Conservation (phyloP, 2,888 invertebrate species). For the Agonopterix alstromeriana region DNA sequence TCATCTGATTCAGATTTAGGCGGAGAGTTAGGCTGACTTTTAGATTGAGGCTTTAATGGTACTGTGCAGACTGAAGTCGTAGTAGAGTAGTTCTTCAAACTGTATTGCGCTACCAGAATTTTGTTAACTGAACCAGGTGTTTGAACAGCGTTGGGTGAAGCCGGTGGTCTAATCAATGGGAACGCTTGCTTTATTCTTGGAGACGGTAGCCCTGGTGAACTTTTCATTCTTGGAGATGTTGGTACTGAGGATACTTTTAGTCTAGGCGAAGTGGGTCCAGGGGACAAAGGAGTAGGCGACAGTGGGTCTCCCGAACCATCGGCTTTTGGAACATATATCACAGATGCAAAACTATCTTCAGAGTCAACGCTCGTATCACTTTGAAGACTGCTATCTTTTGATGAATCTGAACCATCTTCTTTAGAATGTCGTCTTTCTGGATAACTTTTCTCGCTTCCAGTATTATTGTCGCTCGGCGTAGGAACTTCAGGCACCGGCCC, state of each 20-base stretch:
- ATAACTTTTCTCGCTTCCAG: conserved; percentile 55
- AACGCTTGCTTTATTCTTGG: conserved; percentile 81
- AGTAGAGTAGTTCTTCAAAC: conserved; percentile 68
- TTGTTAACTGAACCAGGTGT: conserved; percentile 71
- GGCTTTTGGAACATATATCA: conserved; percentile 92
- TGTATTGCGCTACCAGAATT: conserved; percentile 77
- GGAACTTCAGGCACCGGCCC: conserved; percentile 68
- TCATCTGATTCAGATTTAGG: conserved; percentile 65
- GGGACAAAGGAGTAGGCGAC: conserved; percentile 78
- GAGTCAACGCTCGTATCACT: conserved; percentile 96
- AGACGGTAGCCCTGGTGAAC: conserved; percentile 81
- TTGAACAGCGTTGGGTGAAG: conserved; percentile 75
- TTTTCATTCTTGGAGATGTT: conserved; percentile 85
- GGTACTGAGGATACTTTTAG: conserved; percentile 84
- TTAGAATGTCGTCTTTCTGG: conserved; percentile 86
- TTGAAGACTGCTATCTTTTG: conserved; percentile 92
- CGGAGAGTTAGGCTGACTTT: conserved; percentile 69
- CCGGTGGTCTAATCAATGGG: conserved; percentile 77
- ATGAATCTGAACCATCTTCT: conserved; percentile 93
- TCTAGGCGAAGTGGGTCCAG: conserved; percentile 79
- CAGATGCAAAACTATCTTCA: conserved; percentile 95
- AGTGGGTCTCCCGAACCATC: conserved; percentile 77
- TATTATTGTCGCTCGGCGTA: conserved; percentile 64
- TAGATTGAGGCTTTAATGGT: conserved; percentile 57
- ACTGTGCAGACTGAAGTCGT: conserved; percentile 34